Conservation (phyloP, 1,140 invertebrate species). For the Phocides pigmalion region DNA sequence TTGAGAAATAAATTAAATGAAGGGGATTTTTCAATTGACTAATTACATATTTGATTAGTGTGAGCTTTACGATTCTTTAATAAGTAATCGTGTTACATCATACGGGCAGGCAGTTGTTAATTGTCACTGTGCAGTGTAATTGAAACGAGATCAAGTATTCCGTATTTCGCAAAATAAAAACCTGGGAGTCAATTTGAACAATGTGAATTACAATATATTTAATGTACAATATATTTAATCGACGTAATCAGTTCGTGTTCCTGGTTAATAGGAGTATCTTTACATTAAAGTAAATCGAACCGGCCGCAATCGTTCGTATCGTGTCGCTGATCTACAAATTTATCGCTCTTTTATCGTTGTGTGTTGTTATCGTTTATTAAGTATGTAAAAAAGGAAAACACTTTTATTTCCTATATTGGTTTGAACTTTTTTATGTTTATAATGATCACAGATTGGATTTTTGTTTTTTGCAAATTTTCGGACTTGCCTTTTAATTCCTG, state of each 20-base stretch:
- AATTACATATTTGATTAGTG: too few relatives aligned
- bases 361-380: constrained; percentile 25
- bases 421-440: not conserved
- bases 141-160: not conserved
- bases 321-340: constrained; percentile 50
- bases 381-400: constrained; percentile 12
- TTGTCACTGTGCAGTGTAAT: not conserved
- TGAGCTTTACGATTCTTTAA: too few relatives aligned
- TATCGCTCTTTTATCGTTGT: constrained; percentile 40
- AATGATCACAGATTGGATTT: too few relatives aligned
- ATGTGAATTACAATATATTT: constrained; percentile 12
- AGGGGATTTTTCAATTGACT: too few relatives aligned
- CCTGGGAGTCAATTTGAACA: constrained; percentile 2
- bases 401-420: not conserved
- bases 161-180: constrained; percentile 4
- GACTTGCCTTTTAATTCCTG: too few relatives aligned
- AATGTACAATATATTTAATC: constrained; percentile 45
- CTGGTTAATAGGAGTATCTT: constrained; percentile 54
- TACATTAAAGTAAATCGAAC: constrained; percentile 57
- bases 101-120: too few relatives aligned
- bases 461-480: too few relatives aligned
- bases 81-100: too few relatives aligned
- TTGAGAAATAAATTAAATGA: too few relatives aligned
- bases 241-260: constrained; percentile 47
- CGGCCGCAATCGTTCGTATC: constrained; percentile 51